Evolutionary conservation across 2,797 vertebrate species (phyloP), one percentile per base, ranked within the genome.

Genomic region (Mormyrops boulengeri): DNA sequence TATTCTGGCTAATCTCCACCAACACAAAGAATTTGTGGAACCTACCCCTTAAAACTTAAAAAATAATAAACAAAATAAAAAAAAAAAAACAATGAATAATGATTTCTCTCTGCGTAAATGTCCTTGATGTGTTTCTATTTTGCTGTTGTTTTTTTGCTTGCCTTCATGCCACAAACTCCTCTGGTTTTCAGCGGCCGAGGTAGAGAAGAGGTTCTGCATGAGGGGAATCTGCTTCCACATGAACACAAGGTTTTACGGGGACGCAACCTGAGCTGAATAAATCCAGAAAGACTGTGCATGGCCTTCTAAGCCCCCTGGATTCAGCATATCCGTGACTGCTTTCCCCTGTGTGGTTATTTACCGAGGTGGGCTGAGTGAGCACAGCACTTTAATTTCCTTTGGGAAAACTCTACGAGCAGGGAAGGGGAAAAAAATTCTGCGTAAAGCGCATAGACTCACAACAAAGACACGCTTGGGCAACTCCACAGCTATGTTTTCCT

Each of bases 1-100:
- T 47, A 49, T 22, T 84, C 41, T 19, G 22, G 84, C 22, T 91
- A 90, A 93, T 91, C 93, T 92, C 92, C 91, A 90, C 94, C 94
- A 93, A 95, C 93, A 49, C 93, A 91, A 88, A 91, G 94, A 93
- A 94, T 94, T 94, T 94, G 91, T 62, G 26, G 89, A 89, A 92
- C 90, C 88, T 92, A 93, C 92, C 91, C 91, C 92, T 17, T 85
- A 82, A 9, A 82, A 82, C 4, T 52, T 0, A 52, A 53, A 50
- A 85, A 26, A 89, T 92, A 49, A 90, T 91, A 90, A 90, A 90
- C 90, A 91, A 26, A 89, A 90, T 49, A 47, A 69, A 90, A n/a
- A 26, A 41, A 41, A 41, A 41, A 19, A 26, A 2, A 53, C 26
- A 12, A 34, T 34, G 4, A 41, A 77, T 30, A 69, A 38, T 30